Percentiles rank a stretch among this genome's conserved stretches.
Conservation (phyloP, 92 coral and sea anemone species). For the Phenganax subtilis region DNA sequence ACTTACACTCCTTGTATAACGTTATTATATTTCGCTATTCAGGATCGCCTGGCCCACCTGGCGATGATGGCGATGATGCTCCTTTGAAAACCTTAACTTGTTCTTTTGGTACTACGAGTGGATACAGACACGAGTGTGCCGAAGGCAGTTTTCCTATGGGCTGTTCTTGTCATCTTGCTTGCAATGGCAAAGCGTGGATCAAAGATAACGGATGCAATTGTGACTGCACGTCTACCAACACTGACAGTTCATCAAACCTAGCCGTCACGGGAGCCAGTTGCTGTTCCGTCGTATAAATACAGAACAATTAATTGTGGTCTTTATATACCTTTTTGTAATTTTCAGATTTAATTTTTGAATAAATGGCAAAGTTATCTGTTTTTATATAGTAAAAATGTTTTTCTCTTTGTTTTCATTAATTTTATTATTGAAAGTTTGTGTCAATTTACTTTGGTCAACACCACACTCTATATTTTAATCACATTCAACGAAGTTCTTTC, state of each 20-base stretch:
- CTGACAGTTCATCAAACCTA: constrained; percentile 10
- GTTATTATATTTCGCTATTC: background rate
- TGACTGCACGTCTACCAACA: constrained; percentile 11
- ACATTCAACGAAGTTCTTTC: background rate
- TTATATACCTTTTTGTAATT: constrained; percentile 18
- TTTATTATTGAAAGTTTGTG: background rate
- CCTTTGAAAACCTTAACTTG: constrained; percentile 1
- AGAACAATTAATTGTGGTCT: background rate
- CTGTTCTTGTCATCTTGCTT: constrained; percentile 28
- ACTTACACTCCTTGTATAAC: background rate
- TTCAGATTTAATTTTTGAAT: constrained; percentile 30
- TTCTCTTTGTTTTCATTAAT: background rate
- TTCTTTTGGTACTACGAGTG: constrained; percentile 9
- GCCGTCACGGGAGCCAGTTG: constrained; percentile 29
- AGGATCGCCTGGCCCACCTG: constrained; percentile 11
- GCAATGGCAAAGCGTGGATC: constrained; percentile 38
- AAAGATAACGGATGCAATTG: constrained; percentile 24
- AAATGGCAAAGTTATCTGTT: constrained; percentile 20
- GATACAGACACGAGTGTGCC: constrained; percentile 4
- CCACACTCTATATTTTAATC: background rate
- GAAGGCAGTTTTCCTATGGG: constrained; percentile 19
- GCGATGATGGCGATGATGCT: constrained; percentile 9
- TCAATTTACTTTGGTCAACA: background rate
- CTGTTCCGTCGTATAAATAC: constrained; percentile 4
- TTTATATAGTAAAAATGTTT: background rate